Conservation (phyloP, 2,888 invertebrate genomes). For the Aphelenchoides bicaudatus region DNA sequence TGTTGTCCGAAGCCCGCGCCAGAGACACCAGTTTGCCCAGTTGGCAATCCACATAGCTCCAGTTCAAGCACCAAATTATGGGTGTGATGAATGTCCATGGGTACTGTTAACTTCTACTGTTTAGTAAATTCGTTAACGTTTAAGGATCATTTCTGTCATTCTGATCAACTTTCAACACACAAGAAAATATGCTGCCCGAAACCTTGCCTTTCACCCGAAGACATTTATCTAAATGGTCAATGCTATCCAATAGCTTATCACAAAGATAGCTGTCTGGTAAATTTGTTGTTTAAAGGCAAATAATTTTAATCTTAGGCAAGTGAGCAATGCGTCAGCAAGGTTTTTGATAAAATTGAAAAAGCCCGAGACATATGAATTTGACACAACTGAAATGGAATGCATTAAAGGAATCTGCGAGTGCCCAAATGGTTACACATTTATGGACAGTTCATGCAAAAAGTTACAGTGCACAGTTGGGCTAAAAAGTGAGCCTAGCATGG, state of each 20-base stretch:
- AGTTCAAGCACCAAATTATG: slow-evolving; percentile 45
- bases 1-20: slow-evolving; percentile 54
- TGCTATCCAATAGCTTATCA: slow-evolving; percentile 51
- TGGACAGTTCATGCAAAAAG: slow-evolving; percentile 49
- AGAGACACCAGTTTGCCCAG: slow-evolving; percentile 50
- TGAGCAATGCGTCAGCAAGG: slow-evolving; percentile 31
- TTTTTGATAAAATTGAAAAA: background rate
- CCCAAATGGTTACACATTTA: slow-evolving; percentile 45
- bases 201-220: slow-evolving; percentile 55
- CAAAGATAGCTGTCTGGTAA: slow-evolving; percentile 50
- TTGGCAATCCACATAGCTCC: slow-evolving; percentile 48
- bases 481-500: slow-evolving; percentile 52
- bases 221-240: slow-evolving; percentile 54
- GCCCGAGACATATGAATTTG: slow-evolving; percentile 17
- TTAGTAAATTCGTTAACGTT: too few species aligned
- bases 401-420: slow-evolving; percentile 44
- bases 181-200: slow-evolving; percentile 58
- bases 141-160: slow-evolving; percentile 56
- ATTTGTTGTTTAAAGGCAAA: too few species aligned
- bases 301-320: slow-evolving; percentile 9
- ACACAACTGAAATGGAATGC: slow-evolving; percentile 40
- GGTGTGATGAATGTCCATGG: slow-evolving; percentile 43
- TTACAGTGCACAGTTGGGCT: slow-evolving; percentile 51
- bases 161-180: slow-evolving; percentile 46
- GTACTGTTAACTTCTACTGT: too few species aligned